Evolutionary conservation across 2,113 vertebrate species (phyloP).

Genomic region (Myotis yumanensis): DNA sequence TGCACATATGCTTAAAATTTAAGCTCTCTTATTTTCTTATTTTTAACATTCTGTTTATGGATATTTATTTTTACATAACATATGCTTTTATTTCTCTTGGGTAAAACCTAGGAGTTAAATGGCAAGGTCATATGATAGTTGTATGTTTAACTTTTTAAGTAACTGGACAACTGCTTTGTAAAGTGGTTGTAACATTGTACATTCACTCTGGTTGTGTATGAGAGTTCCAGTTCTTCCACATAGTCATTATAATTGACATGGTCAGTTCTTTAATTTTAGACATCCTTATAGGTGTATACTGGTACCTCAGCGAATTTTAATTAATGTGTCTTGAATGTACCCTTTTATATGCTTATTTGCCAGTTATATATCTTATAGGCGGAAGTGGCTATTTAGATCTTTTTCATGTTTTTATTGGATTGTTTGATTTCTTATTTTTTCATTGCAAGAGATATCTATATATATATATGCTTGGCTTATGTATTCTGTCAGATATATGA

Average conservation of each 20-base stretch:
- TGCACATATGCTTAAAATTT: neutral
- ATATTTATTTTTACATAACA: neutral
- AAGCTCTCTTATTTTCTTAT: neutral
- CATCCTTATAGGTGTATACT: neutral
- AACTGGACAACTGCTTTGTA: neutral
- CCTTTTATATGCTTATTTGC: neutral
- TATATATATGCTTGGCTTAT: neutral
- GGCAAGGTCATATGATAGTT: neutral
- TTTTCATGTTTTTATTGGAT: neutral
- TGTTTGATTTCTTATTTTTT: neutral
- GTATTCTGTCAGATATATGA: neutral
- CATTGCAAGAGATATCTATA: neutral
- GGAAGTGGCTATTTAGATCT: neutral
- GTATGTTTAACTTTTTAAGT: neutral
- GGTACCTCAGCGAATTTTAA: neutral
- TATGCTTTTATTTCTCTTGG: constrained; percentile 3
- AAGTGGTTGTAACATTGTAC: neutral
- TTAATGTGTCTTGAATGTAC: neutral
- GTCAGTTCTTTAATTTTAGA: neutral
- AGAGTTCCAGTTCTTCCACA: neutral
- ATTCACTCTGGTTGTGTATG: neutral
- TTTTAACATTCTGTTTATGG: neutral
- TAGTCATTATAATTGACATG: neutral
- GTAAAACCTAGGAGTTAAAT: neutral
- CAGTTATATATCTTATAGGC: neutral